Percentiles rank a stretch among this genome's conserved stretches.
Evolutionary conservation across 35 echinoderm and acorn worm species (phyloP).

Genomic region (Apostichopus parvimensis): DNA sequence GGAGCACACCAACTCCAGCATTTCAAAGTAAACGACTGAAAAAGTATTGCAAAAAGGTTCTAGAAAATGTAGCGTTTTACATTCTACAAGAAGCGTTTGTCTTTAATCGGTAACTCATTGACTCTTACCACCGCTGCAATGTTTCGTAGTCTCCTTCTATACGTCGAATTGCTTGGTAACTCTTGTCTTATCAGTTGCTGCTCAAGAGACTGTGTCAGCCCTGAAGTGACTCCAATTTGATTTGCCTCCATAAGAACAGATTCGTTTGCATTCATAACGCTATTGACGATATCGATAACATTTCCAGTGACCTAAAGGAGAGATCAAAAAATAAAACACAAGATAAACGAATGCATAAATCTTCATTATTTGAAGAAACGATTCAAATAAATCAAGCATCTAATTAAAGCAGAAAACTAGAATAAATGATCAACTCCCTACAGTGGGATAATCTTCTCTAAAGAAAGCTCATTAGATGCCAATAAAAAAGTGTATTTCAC

Average conservation of each 20-base stretch:
- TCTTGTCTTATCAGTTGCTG: conserved; percentile 13
- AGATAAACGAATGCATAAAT: background rate
- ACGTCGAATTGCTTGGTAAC: background rate
- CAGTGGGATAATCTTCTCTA: no score
- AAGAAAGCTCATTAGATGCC: no score
- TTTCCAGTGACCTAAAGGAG: conserved; percentile 10
- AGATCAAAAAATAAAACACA: background rate
- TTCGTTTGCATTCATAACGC: conserved; percentile 15
- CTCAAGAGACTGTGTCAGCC: conserved; percentile 4
- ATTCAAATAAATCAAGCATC: no score
- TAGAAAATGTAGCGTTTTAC: background rate
- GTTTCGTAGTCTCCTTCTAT: conserved; percentile 1
- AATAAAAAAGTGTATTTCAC: no score
- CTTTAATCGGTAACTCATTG: background rate
- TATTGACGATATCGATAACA: conserved; percentile 12
- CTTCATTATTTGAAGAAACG: no score
- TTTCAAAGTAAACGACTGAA: no score
- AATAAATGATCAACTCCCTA: no score
- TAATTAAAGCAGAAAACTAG: no score
- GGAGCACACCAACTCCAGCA: no score
- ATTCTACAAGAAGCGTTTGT: background rate
- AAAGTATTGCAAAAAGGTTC: no score
- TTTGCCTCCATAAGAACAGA: conserved; percentile 28
- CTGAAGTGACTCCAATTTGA: conserved; percentile 22
- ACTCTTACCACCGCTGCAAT: conserved; percentile 17